A percentile compares a stretch with the other conserved stretches of the same genome.
Evolutionary conservation across 2,113 vertebrate species (phyloP).

Genomic region (Macrotis lagotis): DNA sequence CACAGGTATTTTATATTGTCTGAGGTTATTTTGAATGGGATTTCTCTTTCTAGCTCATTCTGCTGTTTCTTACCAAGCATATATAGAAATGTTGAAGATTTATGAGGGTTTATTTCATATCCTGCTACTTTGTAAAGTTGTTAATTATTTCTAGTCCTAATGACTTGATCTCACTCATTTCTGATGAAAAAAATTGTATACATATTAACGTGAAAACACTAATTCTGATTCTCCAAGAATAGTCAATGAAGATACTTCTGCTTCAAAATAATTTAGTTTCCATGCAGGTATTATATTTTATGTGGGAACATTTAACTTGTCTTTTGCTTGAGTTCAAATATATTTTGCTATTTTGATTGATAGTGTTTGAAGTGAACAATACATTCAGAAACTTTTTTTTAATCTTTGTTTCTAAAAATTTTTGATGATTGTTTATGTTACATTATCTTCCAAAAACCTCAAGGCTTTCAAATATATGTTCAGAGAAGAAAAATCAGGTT

Average conservation of each 20-base stretch:
- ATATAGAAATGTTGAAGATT: too few species aligned
- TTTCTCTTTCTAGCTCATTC: too few species aligned
- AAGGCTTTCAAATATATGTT: background rate
- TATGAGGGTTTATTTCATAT: too few species aligned
- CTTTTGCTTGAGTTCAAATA: conserved; percentile 1
- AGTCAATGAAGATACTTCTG: background rate
- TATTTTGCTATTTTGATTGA: conserved; percentile 26
- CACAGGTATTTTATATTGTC: too few species aligned
- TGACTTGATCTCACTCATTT: background rate
- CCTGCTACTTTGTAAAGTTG: too few species aligned
- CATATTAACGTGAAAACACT: conserved; percentile 14
- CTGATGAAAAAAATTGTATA: background rate
- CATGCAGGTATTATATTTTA: conserved; percentile 27
- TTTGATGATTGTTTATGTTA: background rate
- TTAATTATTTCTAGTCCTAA: too few species aligned
- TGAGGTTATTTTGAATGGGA: too few species aligned
- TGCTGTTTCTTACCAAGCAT: too few species aligned
- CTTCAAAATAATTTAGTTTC: conserved; percentile 6
- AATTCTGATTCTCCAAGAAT: background rate
- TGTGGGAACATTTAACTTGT: background rate
- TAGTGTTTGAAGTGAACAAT: background rate
- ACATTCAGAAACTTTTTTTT: conserved; percentile 1
- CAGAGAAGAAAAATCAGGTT: conserved; percentile 25
- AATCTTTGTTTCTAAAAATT: conserved; percentile 38
- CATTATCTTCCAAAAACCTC: conserved; percentile 22